Evolutionary conservation across 1,140 invertebrate genomes (phyloP).

Genomic region (Conus betulinus): DNA sequence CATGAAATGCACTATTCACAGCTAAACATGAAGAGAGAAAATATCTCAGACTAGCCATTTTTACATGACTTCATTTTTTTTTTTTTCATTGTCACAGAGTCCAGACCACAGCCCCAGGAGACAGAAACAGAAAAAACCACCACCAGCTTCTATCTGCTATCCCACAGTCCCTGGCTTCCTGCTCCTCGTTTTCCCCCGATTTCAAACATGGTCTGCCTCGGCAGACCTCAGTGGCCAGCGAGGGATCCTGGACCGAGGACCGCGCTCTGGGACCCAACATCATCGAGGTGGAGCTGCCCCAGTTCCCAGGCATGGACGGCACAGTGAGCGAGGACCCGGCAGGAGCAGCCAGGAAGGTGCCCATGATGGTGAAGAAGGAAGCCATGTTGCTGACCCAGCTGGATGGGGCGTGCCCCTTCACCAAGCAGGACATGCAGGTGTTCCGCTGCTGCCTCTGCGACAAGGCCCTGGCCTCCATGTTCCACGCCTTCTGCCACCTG

Average conservation of each 20-base stretch:
- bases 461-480: conserved; percentile 72
- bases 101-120: not conserved
- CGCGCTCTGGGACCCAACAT: not conserved
- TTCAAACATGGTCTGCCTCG: conserved; percentile 21
- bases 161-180: not conserved
- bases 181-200: conserved; percentile 15
- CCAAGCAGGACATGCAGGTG: conserved; percentile 72
- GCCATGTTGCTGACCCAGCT: conserved; percentile 74
- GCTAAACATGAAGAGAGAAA: too few relatives aligned
- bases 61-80: not conserved
- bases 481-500: conserved; percentile 73
- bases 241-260: not conserved
- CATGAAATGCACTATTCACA: too few relatives aligned
- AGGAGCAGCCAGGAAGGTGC: not conserved
- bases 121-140: not conserved
- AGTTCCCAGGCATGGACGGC: not conserved
- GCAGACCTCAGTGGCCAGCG: conserved; percentile 38
- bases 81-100: not conserved
- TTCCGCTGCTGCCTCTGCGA: conserved; percentile 77
- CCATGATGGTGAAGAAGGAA: conserved; percentile 68
- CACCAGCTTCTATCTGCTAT: not conserved
- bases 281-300: conserved; percentile 4
- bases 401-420: conserved; percentile 73
- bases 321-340: not conserved
- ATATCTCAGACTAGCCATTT: too few relatives aligned